phyloP scores from a whole-genome alignment of 2,113 vertebrate genomes.

The Zingel zingel region DNA sequence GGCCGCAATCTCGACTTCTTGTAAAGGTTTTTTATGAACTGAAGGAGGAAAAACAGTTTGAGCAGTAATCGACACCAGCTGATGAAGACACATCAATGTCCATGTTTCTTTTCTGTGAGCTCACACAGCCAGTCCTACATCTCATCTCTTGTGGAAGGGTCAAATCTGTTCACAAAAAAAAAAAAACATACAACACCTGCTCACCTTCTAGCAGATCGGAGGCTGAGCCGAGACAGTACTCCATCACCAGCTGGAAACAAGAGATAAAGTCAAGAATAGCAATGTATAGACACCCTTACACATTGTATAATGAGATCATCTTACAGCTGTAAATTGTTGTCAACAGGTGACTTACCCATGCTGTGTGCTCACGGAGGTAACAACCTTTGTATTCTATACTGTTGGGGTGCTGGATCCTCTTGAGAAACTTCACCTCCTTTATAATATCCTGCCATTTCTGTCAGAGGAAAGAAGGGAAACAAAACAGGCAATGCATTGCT shows the following conservation, averaged over 20 bases:
- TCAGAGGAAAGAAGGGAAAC: conserved; percentile 17
- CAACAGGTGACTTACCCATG: conserved; percentile 91
- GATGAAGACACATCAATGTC: not conserved
- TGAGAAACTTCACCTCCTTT: conserved; percentile 99
- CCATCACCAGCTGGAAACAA: conserved; percentile 90
- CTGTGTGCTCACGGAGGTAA: conserved; percentile 98
- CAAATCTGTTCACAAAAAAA: not conserved
- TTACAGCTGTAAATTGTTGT: not conserved
- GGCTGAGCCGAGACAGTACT: conserved; percentile 94
- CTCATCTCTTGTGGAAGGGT: not conserved
- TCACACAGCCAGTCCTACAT: not conserved
- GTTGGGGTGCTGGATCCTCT: conserved; percentile 98
- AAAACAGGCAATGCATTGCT: not conserved
- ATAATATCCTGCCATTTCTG: conserved; percentile 99
- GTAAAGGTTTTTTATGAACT: conserved; percentile 96
- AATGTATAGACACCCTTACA: not conserved
- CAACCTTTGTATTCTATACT: conserved; percentile 99
- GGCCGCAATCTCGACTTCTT: conserved; percentile 94
- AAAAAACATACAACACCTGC: conserved; percentile 10
- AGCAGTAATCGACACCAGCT: not conserved
- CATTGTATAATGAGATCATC: not conserved
- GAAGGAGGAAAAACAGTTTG: conserved; percentile 14
- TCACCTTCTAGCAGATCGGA: conserved; percentile 94
- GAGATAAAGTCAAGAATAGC: not conserved
- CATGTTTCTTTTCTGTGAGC: not conserved